phyloP scores from a whole-genome alignment of 2,888 invertebrate species.

The Papilio demoleus region DNA sequence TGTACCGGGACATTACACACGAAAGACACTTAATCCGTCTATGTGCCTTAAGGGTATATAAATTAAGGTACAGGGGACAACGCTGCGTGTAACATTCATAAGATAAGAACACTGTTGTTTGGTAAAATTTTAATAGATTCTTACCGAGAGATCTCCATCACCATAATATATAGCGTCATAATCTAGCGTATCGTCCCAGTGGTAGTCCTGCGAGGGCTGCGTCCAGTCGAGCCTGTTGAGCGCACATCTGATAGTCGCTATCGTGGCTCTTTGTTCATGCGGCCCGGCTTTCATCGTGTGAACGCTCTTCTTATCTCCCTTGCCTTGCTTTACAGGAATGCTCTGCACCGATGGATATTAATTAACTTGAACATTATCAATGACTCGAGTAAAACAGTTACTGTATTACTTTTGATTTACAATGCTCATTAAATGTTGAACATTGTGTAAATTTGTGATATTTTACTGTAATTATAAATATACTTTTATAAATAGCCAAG shows the following conservation, averaged over 20 bases:
- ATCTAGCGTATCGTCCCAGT: slow-evolving; percentile 81
- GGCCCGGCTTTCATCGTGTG: slow-evolving; percentile 49
- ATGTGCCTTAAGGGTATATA: too few species aligned
- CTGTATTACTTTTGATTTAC: slow-evolving; percentile 18
- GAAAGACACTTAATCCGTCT: too few species aligned
- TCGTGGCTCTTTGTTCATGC: slow-evolving; percentile 61
- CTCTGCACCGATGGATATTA: slow-evolving; percentile 42
- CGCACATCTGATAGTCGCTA: slow-evolving; percentile 78
- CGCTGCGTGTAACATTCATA: too few species aligned
- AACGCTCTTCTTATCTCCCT: slow-evolving; percentile 62
- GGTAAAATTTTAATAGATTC: slow-evolving; percentile 31
- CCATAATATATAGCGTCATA: slow-evolving; percentile 73
- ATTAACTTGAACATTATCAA: slow-evolving; percentile 15
- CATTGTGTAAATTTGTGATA: neutral
- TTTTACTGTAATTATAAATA: neutral
- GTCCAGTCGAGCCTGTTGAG: slow-evolving; percentile 80
- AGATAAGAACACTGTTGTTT: neutral
- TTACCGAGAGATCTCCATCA: slow-evolving; percentile 73
- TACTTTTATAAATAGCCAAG: slow-evolving; percentile 8
- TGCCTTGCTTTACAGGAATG: slow-evolving; percentile 51
- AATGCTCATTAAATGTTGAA: slow-evolving; percentile 2
- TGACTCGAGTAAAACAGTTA: slow-evolving; percentile 12
- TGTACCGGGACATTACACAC: too few species aligned
- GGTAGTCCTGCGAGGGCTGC: slow-evolving; percentile 79
- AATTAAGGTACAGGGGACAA: too few species aligned